phyloP scores from a whole-genome alignment of 2,797 vertebrate species.

The Falco columbarius region DNA sequence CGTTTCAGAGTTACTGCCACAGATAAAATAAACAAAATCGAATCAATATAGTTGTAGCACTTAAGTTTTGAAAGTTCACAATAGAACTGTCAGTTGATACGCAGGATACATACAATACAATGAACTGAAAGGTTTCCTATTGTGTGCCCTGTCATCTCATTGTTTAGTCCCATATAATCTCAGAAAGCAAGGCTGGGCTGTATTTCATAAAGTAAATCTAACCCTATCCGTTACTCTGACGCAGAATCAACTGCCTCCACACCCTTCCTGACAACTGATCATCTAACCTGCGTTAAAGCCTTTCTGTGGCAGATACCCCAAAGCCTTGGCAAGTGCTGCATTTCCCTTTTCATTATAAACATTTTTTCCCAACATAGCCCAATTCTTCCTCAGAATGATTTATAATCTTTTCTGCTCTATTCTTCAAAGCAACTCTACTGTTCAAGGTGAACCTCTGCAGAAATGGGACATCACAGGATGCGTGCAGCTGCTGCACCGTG shows the following conservation, averaged over 20 bases:
- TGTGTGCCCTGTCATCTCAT: background rate
- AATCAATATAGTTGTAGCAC: background rate
- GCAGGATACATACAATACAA: too few species aligned
- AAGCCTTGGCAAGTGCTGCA: fast-evolving
- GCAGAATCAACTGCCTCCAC: background rate
- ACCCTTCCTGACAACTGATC: background rate
- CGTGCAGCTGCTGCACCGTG: background rate
- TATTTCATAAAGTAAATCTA: background rate
- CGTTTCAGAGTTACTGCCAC: background rate
- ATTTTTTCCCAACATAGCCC: background rate
- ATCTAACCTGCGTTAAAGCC: background rate
- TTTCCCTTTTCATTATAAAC: too few species aligned
- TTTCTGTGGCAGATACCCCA: background rate
- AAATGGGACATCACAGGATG: background rate
- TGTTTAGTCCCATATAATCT: fast-evolving
- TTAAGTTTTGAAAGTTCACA: background rate
- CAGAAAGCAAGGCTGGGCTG: background rate
- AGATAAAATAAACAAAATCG: background rate
- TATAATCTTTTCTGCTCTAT: background rate
- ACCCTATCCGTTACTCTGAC: background rate
- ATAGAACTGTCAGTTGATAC: fast-evolving
- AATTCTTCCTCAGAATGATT: background rate
- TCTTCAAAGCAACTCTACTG: background rate
- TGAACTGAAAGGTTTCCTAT: background rate
- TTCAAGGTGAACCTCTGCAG: background rate